Conservation (phyloP, 2,113 vertebrate species). For the Cairina moschata region DNA sequence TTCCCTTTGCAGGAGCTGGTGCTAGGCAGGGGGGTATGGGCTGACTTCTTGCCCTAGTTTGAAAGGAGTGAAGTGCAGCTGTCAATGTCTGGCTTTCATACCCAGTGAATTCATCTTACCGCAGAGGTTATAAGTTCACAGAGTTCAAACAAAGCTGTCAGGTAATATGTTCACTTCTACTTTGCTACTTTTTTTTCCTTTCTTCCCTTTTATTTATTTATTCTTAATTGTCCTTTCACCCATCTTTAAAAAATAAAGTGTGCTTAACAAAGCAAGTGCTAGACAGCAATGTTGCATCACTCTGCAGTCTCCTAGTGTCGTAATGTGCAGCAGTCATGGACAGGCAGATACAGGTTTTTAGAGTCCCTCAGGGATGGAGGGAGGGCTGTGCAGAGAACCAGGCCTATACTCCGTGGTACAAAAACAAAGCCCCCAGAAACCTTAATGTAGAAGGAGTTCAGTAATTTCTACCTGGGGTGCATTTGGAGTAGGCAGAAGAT, state of each 20-base stretch:
- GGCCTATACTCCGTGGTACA: not conserved
- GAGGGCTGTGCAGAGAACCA: not conserved
- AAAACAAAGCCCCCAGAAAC: not conserved
- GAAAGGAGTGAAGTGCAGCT: not conserved
- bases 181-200: not conserved
- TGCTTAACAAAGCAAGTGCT: not conserved
- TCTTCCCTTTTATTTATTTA: not conserved
- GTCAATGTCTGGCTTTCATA: not conserved
- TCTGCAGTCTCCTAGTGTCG: not conserved
- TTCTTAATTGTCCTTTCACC: not conserved
- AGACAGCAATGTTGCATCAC: not conserved
- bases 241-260: not conserved
- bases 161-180: not conserved
- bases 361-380: not conserved
- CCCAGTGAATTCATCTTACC: not conserved
- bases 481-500: not conserved
- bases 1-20: not conserved
- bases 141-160: not conserved
- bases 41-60: not conserved
- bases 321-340: not conserved
- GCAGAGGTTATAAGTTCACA: not conserved
- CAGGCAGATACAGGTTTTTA: not conserved
- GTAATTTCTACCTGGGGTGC: not conserved
- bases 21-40: not conserved
- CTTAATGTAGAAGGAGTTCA: accelerated